Evolutionary conservation across 2,797 vertebrate genomes (phyloP).

Genomic region (Tokudaia muenninki): DNA sequence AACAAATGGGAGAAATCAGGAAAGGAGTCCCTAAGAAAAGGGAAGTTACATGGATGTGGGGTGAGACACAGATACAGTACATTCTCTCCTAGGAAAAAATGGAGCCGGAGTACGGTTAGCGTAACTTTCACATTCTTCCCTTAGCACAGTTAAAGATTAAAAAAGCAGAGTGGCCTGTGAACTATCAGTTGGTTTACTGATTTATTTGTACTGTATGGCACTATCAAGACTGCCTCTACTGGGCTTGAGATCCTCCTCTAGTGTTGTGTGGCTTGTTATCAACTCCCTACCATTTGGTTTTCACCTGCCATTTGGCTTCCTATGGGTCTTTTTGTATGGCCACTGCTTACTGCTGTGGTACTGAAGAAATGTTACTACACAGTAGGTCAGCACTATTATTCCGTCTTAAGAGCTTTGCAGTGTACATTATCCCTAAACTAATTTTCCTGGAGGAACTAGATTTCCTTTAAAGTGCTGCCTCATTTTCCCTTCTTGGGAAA

Average conservation of each 20-base stretch:
- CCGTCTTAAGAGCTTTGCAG: background rate
- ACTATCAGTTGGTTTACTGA: slow-evolving; percentile 7
- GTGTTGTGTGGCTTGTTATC: background rate
- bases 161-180: background rate
- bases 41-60: background rate
- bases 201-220: background rate
- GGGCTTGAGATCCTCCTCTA: background rate
- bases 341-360: background rate
- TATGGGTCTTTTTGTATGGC: background rate
- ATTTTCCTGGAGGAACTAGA: slow-evolving; percentile 42
- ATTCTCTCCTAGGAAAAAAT: slow-evolving; percentile 47
- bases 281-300: background rate
- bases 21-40: slow-evolving; percentile 17
- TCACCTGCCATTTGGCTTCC: background rate
- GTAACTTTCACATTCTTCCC: slow-evolving; percentile 16
- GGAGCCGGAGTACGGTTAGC: background rate
- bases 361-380: background rate
- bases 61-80: background rate
- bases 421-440: background rate
- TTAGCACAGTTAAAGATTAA: slow-evolving; percentile 55
- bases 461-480: slow-evolving; percentile 38
- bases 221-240: background rate
- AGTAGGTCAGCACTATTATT: background rate
- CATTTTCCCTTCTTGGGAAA: slow-evolving; percentile 37
- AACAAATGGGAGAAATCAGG: background rate